Evolutionary conservation across 1,140 invertebrate genomes (phyloP).

Genomic region (Orchestia grillus): DNA sequence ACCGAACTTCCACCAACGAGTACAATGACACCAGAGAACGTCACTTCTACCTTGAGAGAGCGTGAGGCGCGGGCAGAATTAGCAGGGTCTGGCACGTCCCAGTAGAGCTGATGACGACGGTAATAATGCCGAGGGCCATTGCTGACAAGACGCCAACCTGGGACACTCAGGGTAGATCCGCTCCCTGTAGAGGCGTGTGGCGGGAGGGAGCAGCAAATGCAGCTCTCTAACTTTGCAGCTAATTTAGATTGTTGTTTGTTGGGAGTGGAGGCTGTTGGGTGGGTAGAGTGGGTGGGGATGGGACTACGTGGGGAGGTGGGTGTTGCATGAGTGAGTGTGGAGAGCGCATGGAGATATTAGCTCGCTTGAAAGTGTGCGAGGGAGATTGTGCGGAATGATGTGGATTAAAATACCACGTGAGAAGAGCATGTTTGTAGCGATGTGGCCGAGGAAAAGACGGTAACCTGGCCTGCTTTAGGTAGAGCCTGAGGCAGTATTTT

Average conservation of each 20-base stretch:
- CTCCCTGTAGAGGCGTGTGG: background rate
- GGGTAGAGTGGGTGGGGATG: background rate
- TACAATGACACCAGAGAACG: no score
- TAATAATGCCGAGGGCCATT: background rate
- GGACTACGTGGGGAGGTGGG: background rate
- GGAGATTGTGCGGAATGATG: background rate
- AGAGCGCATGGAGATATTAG: background rate
- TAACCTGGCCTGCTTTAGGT: background rate
- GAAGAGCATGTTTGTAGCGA: background rate
- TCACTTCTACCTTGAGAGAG: no score
- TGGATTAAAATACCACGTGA: background rate
- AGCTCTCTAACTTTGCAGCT: background rate
- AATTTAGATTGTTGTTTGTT: constrained; percentile 10
- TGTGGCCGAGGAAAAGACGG: background rate
- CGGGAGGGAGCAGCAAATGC: background rate
- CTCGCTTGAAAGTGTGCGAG: background rate
- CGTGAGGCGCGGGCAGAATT: no score
- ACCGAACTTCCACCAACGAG: no score
- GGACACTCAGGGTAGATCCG: background rate
- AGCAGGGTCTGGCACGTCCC: no score
- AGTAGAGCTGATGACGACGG: background rate
- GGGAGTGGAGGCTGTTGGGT: background rate
- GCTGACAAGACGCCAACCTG: background rate
- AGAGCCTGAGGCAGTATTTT: no score
- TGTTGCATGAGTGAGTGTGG: background rate